Percentiles rank a stretch among this genome's conserved stretches.
Evolutionary conservation across 2,888 invertebrate species (phyloP).

Genomic region (Steinernema carpocapsae): DNA sequence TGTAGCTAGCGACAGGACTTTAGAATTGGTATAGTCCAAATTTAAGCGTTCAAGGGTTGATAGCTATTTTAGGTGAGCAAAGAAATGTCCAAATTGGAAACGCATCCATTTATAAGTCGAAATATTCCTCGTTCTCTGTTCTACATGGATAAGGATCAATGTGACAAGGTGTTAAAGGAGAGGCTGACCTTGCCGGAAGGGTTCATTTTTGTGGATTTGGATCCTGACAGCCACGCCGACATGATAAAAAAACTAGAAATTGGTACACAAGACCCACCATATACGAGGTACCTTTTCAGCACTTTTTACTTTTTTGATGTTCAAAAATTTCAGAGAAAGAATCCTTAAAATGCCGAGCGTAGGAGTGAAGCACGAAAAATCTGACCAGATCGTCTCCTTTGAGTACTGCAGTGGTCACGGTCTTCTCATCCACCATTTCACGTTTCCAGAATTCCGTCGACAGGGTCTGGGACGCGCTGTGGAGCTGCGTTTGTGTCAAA

Average conservation of each 20-base stretch:
- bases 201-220: not conserved
- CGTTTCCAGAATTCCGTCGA: too few relatives aligned
- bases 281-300: not conserved
- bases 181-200: not conserved
- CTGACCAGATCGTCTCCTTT: slow-evolving; percentile 6
- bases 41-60: not conserved
- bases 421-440: too few relatives aligned
- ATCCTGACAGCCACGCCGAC: not conserved
- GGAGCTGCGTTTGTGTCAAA: too few relatives aligned
- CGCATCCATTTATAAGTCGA: not conserved
- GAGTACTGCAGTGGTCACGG: too few relatives aligned
- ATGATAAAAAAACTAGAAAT: not conserved
- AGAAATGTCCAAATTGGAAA: not conserved
- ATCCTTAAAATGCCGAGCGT: not conserved
- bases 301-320: not conserved
- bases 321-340: not conserved
- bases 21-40: not conserved
- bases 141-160: not conserved
- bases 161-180: not conserved
- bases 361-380: not conserved
- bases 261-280: not conserved
- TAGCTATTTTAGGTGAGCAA: not conserved
- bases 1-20: not conserved
- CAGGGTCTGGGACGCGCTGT: too few relatives aligned
- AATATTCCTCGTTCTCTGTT: not conserved